Evolutionary conservation across 2,797 vertebrate genomes (phyloP).

Genomic region (Telmatherina bonti): DNA sequence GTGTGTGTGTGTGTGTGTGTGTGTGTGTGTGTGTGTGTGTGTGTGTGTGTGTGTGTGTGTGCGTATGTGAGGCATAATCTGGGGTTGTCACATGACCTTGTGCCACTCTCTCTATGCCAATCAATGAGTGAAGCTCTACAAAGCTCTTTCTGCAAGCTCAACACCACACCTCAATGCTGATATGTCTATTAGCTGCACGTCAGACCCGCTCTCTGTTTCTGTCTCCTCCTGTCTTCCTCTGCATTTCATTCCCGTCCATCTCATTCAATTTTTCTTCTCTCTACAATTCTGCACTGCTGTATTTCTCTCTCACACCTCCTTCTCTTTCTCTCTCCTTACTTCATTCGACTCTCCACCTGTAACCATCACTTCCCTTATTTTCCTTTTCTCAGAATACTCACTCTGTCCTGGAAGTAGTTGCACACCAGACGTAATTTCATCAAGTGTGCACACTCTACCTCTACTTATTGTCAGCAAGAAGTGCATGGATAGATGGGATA

Average conservation of each 20-base stretch:
- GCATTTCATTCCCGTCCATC: conserved; percentile 40
- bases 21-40: conserved; percentile 53
- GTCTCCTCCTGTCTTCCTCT: conserved; percentile 46
- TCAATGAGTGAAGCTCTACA: conserved; percentile 94
- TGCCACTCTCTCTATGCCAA: conserved; percentile 96
- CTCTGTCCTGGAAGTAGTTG: conserved; percentile 18
- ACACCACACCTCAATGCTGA: conserved; percentile 95
- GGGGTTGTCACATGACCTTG: conserved; percentile 93
- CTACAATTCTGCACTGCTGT: conserved; percentile 34
- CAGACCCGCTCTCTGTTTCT: conserved; percentile 73
- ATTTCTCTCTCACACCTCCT: conserved; percentile 22
- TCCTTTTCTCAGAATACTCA: conserved; percentile 16
- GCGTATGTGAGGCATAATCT: conserved; percentile 86
- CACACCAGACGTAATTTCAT: conserved; percentile 44
- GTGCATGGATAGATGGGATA: conserved; percentile 27
- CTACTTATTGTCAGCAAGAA: conserved; percentile 22
- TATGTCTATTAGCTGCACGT: conserved; percentile 98
- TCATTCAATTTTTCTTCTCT: conserved; percentile 50
- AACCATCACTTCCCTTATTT: conserved; percentile 27
- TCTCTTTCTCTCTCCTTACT: conserved; percentile 30
- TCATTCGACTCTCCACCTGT: conserved; percentile 22
- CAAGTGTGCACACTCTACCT: conserved; percentile 32
- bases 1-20: conserved; percentile 53
- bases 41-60: conserved; percentile 52
- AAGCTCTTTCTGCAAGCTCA: conserved; percentile 94